Conservation (phyloP, 2,797 vertebrate genomes). For the Picus viridis region DNA sequence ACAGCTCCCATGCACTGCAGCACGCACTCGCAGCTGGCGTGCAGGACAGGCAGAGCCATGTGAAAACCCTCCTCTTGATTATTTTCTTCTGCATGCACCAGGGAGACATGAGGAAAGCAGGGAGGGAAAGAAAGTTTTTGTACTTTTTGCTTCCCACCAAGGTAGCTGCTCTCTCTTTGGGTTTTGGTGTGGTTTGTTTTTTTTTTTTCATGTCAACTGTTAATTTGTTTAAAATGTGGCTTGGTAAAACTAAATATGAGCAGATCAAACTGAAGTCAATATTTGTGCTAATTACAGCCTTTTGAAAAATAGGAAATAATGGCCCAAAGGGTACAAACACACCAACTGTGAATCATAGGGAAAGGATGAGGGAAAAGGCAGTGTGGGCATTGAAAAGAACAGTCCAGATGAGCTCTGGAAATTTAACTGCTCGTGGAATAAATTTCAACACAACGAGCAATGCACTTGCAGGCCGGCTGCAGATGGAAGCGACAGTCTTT, state of each 20-base stretch:
- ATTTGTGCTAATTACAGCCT: constrained; percentile 56
- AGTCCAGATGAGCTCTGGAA: constrained; percentile 77
- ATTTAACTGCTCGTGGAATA: constrained; percentile 72
- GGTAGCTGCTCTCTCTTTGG: background rate
- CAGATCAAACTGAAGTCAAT: constrained; percentile 50
- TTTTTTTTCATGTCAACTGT: background rate
- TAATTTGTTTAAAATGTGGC: constrained; percentile 43
- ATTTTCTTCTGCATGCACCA: background rate
- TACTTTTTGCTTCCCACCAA: constrained; percentile 80
- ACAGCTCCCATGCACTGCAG: background rate
- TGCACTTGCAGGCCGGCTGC: constrained; percentile 58
- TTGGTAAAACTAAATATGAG: constrained; percentile 46
- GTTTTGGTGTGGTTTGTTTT: background rate
- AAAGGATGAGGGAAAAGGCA: constrained; percentile 78
- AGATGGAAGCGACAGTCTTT: constrained; percentile 71
- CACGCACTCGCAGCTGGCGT: background rate
- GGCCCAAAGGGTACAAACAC: constrained; percentile 58
- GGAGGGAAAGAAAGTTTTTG: constrained; percentile 75
- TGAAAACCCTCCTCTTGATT: background rate
- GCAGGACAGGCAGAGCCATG: background rate
- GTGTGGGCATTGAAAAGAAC: constrained; percentile 84
- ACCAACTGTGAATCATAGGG: constrained; percentile 72
- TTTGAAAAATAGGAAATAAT: constrained; percentile 81
- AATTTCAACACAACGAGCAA: constrained; percentile 71
- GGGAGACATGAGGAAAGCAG: constrained; percentile 56